A percentile compares a stretch with the other conserved stretches of the same genome.
These are phyloP conservation scores for Eurytoma adleriae DNA, from an alignment of 2,888 invertebrate genomes.

Conservation along the genomic window DNA sequence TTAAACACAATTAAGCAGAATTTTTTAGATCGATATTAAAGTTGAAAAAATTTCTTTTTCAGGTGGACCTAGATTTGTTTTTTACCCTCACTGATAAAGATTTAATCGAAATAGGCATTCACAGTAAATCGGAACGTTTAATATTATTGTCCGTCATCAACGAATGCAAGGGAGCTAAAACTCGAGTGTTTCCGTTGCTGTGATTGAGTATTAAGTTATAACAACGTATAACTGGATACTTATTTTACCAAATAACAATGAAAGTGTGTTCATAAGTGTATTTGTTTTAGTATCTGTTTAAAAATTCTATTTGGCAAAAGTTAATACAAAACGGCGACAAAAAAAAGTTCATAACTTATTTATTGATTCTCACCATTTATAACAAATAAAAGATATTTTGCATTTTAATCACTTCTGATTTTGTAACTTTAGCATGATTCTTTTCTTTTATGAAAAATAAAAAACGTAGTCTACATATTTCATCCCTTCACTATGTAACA, in stretches of 20 bases:
- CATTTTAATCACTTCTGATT: background rate
- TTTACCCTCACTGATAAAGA: conserved; percentile 68
- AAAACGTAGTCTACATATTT: no score
- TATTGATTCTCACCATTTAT: background rate
- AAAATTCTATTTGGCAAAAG: background rate
- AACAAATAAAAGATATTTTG: background rate
- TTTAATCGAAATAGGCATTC: conserved; percentile 70
- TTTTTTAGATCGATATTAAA: conserved; percentile 19
- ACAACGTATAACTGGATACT: conserved; percentile 22
- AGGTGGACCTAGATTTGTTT: conserved; percentile 73
- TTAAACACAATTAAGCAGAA: conserved; percentile 4
- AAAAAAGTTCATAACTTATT: no score
- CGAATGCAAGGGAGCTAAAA: conserved; percentile 59
- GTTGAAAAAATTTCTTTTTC: conserved; percentile 44
- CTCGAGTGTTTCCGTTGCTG: conserved; percentile 16
- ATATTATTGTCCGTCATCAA: conserved; percentile 63
- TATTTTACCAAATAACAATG: conserved; percentile 16
- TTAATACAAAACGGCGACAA: conserved; percentile 5
- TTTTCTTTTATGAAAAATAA: no score
- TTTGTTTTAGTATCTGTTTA: conserved; percentile 31
- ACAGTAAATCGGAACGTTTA: conserved; percentile 65
- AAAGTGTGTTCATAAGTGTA: conserved; percentile 29
- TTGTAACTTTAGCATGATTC: no score
- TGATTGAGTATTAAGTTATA: conserved; percentile 10
- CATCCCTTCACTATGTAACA: background rate